Evolutionary conservation across 2,888 invertebrate species (phyloP).

Genomic region (Eremobia ochroleuca): DNA sequence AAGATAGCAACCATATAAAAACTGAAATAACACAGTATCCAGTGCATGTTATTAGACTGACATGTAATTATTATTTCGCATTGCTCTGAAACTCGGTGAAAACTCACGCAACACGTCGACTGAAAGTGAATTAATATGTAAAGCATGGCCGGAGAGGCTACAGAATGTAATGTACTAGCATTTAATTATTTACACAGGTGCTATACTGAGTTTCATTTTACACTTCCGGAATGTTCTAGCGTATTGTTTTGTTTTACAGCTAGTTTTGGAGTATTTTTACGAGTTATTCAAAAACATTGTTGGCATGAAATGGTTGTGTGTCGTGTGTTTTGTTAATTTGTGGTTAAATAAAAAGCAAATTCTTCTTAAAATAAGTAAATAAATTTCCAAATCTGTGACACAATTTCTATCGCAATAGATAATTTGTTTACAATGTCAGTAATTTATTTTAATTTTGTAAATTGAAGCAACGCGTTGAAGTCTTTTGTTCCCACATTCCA

Average conservation of each 20-base stretch:
- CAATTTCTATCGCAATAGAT: background rate
- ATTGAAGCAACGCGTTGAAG: conserved; percentile 43
- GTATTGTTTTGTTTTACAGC: conserved; percentile 11
- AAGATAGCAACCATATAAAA: conserved; percentile 18
- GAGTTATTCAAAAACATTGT: background rate
- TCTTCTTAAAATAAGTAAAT: background rate
- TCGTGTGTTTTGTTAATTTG: background rate
- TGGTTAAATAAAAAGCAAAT: background rate
- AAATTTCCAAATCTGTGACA: background rate
- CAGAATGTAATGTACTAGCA: conserved; percentile 39
- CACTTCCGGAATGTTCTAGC: conserved; percentile 52
- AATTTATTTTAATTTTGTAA: conserved; percentile 25
- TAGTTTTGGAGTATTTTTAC: conserved; percentile 4
- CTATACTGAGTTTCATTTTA: conserved; percentile 49
- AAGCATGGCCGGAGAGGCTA: conserved; percentile 38
- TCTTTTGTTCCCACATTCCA: conserved; percentile 52
- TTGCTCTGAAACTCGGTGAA: conserved; percentile 66
- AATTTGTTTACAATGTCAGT: background rate
- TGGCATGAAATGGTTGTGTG: background rate
- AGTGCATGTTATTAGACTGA: conserved; percentile 39
- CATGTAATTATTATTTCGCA: conserved; percentile 53
- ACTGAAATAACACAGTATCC: conserved; percentile 32
- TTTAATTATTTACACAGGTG: conserved; percentile 55
- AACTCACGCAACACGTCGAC: conserved; percentile 60
- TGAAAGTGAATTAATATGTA: conserved; percentile 76